Base-by-base conservation (phyloP, 2,888 invertebrate genomes). In the Punctoribates punctum region DNA sequence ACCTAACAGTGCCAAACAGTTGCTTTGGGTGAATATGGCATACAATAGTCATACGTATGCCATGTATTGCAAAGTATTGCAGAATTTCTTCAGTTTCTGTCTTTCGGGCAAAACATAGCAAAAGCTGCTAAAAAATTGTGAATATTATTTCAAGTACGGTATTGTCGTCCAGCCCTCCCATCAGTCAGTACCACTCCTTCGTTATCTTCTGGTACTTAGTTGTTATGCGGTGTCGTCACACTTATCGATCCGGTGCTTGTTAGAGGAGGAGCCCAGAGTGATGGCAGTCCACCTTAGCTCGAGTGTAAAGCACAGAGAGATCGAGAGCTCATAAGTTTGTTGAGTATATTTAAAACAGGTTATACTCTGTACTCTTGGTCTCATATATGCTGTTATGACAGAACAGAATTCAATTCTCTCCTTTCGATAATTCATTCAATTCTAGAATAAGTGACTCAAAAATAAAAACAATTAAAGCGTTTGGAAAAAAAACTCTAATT, bases 81-180 rank as follows among this genome's bases (percentile, higher is more conserved):
- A 67, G 67, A 25, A 38, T 20, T 38, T 67, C 20, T 67, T 67
- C 20, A 3, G 34, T 67, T 38, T 2, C 2, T 38, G 38, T 34
- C 11, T 9, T 8, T 17, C 38, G 34, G 34, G 38, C 34, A 67
- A 62, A 67, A 67, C 67, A 38, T 38, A 34, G 67, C 34, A 34
- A 67, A 67, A 67, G 67, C n/a, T 9, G 29, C 15, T 67, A 67
- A 67, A 67, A 67, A 67, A 67, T 38, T 34, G 67, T 67, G 67
- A 67, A 67, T 67, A 67, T 67, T 67, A 67, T 67, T 67, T 34
- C 34, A 67, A 67, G 67, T 67, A 67, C 67, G 67, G 34, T 15
- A 38, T 67, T 67, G 67, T 38, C 38, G 13, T 20, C 34, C 29
- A 34, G 3, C 38, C 67, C 67, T 23, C 67, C 67, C 20, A 67